These are phyloP conservation scores for Microplitis deprimator DNA, from an alignment of 2,888 invertebrate genomes.

Conservation along the genomic window DNA sequence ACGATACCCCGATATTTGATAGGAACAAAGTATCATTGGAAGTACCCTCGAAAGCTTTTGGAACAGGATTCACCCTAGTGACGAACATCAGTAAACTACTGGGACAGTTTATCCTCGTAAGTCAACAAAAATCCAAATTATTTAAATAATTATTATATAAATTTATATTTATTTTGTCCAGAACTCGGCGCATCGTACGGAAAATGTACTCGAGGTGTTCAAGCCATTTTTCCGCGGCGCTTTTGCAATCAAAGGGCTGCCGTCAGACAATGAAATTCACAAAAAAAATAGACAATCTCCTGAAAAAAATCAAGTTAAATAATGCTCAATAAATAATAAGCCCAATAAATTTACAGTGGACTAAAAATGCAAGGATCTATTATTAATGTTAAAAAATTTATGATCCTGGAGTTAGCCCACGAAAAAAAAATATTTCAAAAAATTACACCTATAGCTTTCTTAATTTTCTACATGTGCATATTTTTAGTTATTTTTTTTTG, in stretches of 20 bases:
- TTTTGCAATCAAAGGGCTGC: slow-evolving; percentile 81
- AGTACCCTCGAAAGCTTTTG: slow-evolving; percentile 78
- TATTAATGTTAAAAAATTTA: background rate
- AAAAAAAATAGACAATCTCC: background rate
- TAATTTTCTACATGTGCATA: too few relatives aligned
- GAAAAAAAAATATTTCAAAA: too few relatives aligned
- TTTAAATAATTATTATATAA: background rate
- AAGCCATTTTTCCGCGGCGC: slow-evolving; percentile 82
- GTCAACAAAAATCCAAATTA: slow-evolving; percentile 47
- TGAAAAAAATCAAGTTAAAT: background rate
- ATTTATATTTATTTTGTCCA: slow-evolving; percentile 70
- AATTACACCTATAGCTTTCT: too few relatives aligned
- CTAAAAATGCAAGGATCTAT: slow-evolving; percentile 8
- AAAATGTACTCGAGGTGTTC: slow-evolving; percentile 81
- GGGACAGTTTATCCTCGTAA: slow-evolving; percentile 80
- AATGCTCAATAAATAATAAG: background rate
- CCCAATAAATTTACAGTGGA: background rate
- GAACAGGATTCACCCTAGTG: slow-evolving; percentile 79
- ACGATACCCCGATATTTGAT: slow-evolving; percentile 73
- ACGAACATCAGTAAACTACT: slow-evolving; percentile 79
- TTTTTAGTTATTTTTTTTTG: too few relatives aligned
- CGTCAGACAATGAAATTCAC: slow-evolving; percentile 57
- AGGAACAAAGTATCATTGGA: slow-evolving; percentile 76
- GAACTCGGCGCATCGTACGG: slow-evolving; percentile 85
- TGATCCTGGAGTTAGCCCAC: too few relatives aligned